These are phyloP conservation scores for Phalera bucephala DNA, from an alignment of 2,888 invertebrate genomes.

Conservation along the genomic window DNA sequence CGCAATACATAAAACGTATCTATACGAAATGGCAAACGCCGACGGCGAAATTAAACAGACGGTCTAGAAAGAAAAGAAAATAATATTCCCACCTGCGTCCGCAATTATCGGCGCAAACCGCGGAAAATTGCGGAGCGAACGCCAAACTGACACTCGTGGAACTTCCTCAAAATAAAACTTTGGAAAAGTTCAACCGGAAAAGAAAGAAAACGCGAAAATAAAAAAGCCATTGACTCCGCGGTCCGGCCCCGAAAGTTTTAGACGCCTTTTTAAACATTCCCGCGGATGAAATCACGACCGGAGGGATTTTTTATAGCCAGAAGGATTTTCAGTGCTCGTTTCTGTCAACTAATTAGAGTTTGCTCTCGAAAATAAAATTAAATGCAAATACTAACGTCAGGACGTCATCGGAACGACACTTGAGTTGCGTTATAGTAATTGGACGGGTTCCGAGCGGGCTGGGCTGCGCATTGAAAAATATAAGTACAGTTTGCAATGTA, in stretches of 20 bases:
- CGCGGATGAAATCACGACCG: constrained; percentile 61
- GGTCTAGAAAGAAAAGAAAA: constrained; percentile 45
- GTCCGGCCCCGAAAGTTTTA: constrained; percentile 70
- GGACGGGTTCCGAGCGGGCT: constrained; percentile 7
- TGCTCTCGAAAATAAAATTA: constrained; percentile 43
- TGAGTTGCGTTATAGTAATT: constrained; percentile 26
- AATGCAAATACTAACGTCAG: constrained; percentile 39
- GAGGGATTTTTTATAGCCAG: constrained; percentile 56
- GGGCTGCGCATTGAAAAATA: constrained; percentile 12
- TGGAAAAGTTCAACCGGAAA: constrained; percentile 78
- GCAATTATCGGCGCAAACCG: constrained; percentile 78
- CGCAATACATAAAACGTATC: constrained; percentile 13
- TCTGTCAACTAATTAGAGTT: constrained; percentile 69
- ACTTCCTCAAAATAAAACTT: constrained; percentile 79
- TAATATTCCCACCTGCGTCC: constrained; percentile 71
- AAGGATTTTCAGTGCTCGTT: constrained; percentile 59
- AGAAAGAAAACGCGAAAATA: constrained; percentile 78
- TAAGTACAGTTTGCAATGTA: constrained; percentile 23
- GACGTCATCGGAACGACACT: constrained; percentile 36
- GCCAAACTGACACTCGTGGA: constrained; percentile 79
- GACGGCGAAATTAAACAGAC: constrained; percentile 38
- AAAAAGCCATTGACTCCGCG: constrained; percentile 80
- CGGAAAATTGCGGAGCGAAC: constrained; percentile 77
- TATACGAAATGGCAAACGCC: constrained; percentile 33
- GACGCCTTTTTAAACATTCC: constrained; percentile 71